A percentile compares a stretch with the other conserved stretches of the same genome.
phyloP scores from a whole-genome alignment of 2,888 invertebrate genomes.

The Habroteleia sp. region DNA sequence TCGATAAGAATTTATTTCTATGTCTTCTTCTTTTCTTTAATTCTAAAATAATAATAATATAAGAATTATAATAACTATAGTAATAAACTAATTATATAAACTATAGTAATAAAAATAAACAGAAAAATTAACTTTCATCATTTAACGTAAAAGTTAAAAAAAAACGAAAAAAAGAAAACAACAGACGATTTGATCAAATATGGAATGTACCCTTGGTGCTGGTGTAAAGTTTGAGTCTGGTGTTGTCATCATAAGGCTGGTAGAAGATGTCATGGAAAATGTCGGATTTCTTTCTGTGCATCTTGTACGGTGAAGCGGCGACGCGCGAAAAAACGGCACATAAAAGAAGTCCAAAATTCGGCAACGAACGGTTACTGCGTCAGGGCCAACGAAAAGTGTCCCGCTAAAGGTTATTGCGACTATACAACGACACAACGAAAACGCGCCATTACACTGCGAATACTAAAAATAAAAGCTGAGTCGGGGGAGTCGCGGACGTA shows the following conservation, averaged over 20 bases:
- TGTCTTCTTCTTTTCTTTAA: too few species aligned
- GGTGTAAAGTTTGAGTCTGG: slow-evolving; percentile 77
- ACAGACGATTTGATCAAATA: not conserved
- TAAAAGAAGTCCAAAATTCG: slow-evolving; percentile 36
- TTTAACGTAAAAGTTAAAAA: not conserved
- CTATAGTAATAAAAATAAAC: too few species aligned
- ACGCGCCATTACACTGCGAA: slow-evolving; percentile 59
- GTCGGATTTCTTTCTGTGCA: slow-evolving; percentile 76
- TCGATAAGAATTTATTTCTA: too few species aligned
- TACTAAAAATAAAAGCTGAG: slow-evolving; percentile 65
- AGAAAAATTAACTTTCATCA: too few species aligned
- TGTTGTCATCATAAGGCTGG: slow-evolving; percentile 81
- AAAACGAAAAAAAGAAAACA: not conserved
- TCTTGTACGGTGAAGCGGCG: slow-evolving; percentile 55
- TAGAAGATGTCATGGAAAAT: slow-evolving; percentile 82
- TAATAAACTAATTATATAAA: too few species aligned
- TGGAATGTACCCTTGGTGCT: slow-evolving; percentile 76
- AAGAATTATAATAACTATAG: too few species aligned
- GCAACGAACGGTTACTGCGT: slow-evolving; percentile 29
- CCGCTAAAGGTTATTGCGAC: slow-evolving; percentile 61
- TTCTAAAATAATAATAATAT: too few species aligned
- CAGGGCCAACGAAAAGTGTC: slow-evolving; percentile 20
- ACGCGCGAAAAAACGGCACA: slow-evolving; percentile 27
- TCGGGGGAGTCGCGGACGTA: slow-evolving; percentile 33
- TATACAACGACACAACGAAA: slow-evolving; percentile 68